These are phyloP conservation scores for Tetrapedia diversipes DNA, from an alignment of 2,888 invertebrate genomes.

Conservation along the genomic window DNA sequence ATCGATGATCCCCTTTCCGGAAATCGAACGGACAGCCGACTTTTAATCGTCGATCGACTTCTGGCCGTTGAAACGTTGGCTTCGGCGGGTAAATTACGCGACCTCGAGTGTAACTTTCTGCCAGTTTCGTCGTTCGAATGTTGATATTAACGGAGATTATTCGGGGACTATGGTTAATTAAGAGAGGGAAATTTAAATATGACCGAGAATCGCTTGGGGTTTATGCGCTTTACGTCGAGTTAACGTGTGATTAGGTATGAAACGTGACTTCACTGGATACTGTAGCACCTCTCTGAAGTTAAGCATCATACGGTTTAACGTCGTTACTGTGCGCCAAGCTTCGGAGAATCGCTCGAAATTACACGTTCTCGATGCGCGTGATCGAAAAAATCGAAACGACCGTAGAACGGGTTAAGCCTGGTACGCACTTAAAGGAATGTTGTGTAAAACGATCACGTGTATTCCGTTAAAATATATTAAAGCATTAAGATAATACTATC, in stretches of 20 bases:
- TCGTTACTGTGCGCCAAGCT: constrained; percentile 18
- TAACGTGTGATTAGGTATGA: constrained; percentile 8
- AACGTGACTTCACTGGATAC: constrained; percentile 8
- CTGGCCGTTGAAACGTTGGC: neutral
- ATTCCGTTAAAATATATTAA: no score
- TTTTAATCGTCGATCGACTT: constrained; percentile 1
- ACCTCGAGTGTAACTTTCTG: no score
- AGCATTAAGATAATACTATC: no score
- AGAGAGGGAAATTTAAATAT: neutral
- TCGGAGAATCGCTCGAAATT: constrained; percentile 27
- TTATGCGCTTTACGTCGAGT: neutral
- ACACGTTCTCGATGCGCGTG: constrained; percentile 22
- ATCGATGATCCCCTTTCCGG: constrained; percentile 17
- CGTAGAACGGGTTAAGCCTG: neutral
- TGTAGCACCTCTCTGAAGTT: constrained; percentile 17
- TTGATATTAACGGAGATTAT: neutral
- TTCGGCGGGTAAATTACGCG: neutral
- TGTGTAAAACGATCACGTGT: neutral
- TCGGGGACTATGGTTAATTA: neutral
- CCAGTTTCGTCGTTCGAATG: neutral
- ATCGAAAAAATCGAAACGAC: constrained; percentile 27
- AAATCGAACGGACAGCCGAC: neutral
- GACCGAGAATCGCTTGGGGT: neutral
- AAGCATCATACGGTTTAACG: constrained; percentile 24
- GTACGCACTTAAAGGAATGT: neutral